A percentile compares a stretch with the other conserved stretches of the same genome.
Evolutionary conservation across 2,797 vertebrate genomes (phyloP).

Genomic region (Cyclura pinguis): DNA sequence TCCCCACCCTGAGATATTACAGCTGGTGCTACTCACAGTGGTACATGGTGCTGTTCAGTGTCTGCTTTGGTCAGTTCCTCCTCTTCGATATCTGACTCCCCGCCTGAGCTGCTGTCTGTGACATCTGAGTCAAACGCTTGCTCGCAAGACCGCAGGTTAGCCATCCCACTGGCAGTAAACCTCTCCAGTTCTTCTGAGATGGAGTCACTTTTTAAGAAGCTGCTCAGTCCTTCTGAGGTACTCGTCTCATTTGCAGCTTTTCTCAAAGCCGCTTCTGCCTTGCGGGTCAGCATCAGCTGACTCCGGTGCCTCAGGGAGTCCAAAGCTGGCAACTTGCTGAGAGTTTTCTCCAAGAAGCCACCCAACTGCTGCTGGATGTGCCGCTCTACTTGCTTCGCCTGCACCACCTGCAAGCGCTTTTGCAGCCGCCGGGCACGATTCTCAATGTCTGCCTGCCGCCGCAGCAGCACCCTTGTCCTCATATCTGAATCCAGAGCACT

Average conservation of each 20-base stretch:
- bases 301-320: constrained; percentile 83
- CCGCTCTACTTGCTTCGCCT: constrained; percentile 97
- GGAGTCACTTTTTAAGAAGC: constrained; percentile 89
- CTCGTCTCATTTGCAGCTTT: constrained; percentile 80
- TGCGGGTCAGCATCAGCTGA: constrained; percentile 87
- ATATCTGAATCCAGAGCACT: constrained; percentile 86
- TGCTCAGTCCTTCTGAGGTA: constrained; percentile 83
- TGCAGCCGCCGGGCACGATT: constrained; percentile 91
- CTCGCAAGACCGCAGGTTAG: constrained; percentile 90
- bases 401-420: constrained; percentile 96
- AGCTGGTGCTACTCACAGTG: constrained; percentile 88
- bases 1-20: not conserved
- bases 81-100: constrained; percentile 95
- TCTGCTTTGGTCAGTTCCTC: constrained; percentile 92
- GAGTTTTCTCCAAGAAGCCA: constrained; percentile 92
- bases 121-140: constrained; percentile 95
- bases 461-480: constrained; percentile 87
- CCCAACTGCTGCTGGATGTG: constrained; percentile 96
- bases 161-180: constrained; percentile 91
- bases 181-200: constrained; percentile 92
- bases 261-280: constrained; percentile 82
- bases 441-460: constrained; percentile 91
- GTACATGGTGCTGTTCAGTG: constrained; percentile 90
- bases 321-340: constrained; percentile 84
- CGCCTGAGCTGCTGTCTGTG: constrained; percentile 97